Percentiles rank a stretch among this genome's conserved stretches.
These are phyloP conservation scores for Pelecanus crispus DNA, from an alignment of 2,113 vertebrate species.

Conservation along the genomic window DNA sequence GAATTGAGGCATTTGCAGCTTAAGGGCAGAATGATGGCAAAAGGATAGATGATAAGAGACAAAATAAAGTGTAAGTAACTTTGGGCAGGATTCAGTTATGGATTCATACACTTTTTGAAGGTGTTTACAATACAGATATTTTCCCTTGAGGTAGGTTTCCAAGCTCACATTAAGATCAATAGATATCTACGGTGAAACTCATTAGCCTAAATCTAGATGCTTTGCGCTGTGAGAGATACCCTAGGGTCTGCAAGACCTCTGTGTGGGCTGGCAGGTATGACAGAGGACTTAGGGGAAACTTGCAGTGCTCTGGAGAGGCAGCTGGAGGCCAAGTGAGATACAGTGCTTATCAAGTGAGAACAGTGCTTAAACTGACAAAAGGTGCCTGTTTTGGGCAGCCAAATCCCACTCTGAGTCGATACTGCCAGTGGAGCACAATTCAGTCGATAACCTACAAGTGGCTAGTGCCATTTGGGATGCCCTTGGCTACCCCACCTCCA, in stretches of 20 bases:
- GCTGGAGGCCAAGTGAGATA: background rate
- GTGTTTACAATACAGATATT: background rate
- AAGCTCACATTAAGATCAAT: background rate
- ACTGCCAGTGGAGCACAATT: background rate
- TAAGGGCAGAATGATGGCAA: background rate
- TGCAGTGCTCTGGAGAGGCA: background rate
- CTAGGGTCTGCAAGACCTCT: background rate
- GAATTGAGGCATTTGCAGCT: background rate
- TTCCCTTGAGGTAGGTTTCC: background rate
- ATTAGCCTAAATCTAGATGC: background rate
- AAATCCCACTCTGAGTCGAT: background rate
- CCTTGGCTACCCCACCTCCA: background rate
- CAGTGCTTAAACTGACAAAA: background rate
- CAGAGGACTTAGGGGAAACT: background rate
- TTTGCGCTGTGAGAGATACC: background rate
- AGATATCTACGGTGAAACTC: background rate
- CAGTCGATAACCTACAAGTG: background rate
- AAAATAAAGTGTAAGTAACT: background rate
- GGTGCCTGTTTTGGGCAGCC: background rate
- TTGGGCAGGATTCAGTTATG: rapidly evolving
- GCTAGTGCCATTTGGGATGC: background rate
- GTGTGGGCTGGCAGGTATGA: background rate
- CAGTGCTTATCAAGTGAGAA: no score
- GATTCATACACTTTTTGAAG: background rate
- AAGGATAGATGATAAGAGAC: background rate